Evolutionary conservation across 2,888 invertebrate species (phyloP), one percentile per base, ranked within the genome.

Genomic region (Cantharis rustica): DNA sequence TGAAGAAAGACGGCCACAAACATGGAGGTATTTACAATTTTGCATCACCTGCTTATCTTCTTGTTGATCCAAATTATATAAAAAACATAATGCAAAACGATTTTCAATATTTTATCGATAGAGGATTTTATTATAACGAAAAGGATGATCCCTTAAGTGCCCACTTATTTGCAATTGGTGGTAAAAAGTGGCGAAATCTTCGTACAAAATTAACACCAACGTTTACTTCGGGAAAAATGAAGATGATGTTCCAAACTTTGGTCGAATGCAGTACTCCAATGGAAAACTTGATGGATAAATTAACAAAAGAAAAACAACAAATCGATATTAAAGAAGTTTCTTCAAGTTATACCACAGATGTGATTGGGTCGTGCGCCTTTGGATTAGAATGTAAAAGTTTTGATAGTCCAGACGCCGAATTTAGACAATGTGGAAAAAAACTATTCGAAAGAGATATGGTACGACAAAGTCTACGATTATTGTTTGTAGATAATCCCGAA

Each of bases 221-320:
- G 0, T 87, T 90, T 79, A 89, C 90, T 2, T 86, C 88, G 1
- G 89, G 89, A 16, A 90, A 90, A 81, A 84, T 91, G 78, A 89
- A 87, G 80, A 84, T 83, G 64, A 89, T 90, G 89, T 86, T 89
- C 17, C 85, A 86, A 0, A 83, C 89, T 13, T 86, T 90, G 80
- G 77, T 85, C 20, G 85, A 87, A 17, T 88, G 86, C 27, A n/a
- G 61, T 15, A 61, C 13, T 16, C 71, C 26, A 2, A 26, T 71
- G 71, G 16, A 61, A 17, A 17, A 16, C n/a, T 15, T 17, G 7
- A 61, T 71, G n/a, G 71, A 23, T 13, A 62, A 62, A 16, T 11
- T 20, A 16, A 16, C 16, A 11, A 10, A 16, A 9, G 5, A 23
- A 1, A 3, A 61, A 17, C 9, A 71, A 11, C 10, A 9, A 11